These are phyloP conservation scores for Cydia amplana DNA, from an alignment of 1,140 invertebrate genomes.

Conservation along the genomic window DNA sequence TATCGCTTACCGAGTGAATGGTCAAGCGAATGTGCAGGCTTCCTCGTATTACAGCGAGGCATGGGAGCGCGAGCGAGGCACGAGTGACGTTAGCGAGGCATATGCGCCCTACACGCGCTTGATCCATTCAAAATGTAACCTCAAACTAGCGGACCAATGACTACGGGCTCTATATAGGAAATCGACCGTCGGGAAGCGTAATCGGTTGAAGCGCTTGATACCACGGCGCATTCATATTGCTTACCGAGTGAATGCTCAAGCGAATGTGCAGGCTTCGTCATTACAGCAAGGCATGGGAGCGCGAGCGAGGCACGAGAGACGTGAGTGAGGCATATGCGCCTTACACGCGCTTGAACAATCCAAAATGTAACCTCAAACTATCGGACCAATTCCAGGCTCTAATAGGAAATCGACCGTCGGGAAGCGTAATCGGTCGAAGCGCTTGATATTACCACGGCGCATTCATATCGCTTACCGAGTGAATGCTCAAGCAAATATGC, in stretches of 20 bases:
- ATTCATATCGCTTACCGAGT: not conserved
- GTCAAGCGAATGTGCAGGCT: too few species aligned
- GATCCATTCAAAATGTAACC: not conserved
- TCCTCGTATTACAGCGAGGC: too few species aligned
- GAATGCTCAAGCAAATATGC: too few species aligned
- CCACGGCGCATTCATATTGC: not conserved
- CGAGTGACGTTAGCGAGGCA: too few species aligned
- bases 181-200: not conserved
- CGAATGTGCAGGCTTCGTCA: too few species aligned
- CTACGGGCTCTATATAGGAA: slow-evolving; percentile 6
- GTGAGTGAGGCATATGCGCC: too few species aligned
- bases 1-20: not conserved
- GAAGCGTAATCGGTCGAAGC: not conserved
- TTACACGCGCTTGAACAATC: not conserved
- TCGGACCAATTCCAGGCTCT: not conserved
- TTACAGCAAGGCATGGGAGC: too few species aligned
- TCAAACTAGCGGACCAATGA: not conserved
- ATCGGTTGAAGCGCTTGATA: not conserved
- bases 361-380: slow-evolving; percentile 2
- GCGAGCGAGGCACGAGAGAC: too few species aligned
- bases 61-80: too few species aligned
- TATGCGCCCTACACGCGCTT: too few species aligned
- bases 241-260: not conserved
- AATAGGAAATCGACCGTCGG: not conserved
- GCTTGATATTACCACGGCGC: not conserved